A percentile compares a stretch with the other conserved stretches of the same genome.
phyloP scores from a whole-genome alignment of 2,113 vertebrate species.

The Malurus cyaneus region DNA sequence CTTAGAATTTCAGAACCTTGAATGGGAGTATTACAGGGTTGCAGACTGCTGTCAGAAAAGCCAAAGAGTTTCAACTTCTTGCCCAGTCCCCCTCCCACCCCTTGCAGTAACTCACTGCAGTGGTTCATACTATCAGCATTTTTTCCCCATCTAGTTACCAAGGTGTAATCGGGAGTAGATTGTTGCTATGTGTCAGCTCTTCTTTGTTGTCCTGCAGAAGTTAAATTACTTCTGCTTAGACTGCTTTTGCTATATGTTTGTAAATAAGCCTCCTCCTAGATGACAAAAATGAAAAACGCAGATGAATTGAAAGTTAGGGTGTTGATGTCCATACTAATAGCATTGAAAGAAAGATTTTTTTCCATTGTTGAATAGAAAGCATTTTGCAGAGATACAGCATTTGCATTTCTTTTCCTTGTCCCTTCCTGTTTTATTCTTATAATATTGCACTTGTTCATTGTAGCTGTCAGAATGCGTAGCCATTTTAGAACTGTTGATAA shows the following conservation, averaged over 20 bases:
- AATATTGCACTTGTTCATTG: slow-evolving; percentile 67
- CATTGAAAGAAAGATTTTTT: slow-evolving; percentile 42
- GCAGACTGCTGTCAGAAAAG: not conserved
- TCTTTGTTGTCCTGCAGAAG: not conserved
- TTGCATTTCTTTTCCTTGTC: not conserved
- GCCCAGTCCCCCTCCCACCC: not conserved
- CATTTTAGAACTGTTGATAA: not conserved
- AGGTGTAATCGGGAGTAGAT: slow-evolving; percentile 22
- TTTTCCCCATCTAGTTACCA: not conserved
- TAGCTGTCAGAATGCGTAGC: slow-evolving; percentile 20
- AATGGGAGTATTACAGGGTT: not conserved
- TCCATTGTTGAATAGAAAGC: not conserved
- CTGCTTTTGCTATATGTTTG: slow-evolving; percentile 36
- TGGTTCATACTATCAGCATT: not conserved
- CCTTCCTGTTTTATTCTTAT: slow-evolving; percentile 10
- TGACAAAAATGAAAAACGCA: slow-evolving; percentile 28
- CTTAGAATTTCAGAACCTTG: not conserved
- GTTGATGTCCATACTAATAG: not conserved
- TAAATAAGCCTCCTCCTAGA: slow-evolving; percentile 27
- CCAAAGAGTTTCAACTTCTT: not conserved
- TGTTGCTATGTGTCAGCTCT: not conserved
- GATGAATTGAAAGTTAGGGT: not conserved
- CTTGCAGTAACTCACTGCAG: not conserved
- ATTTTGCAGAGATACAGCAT: slow-evolving; percentile 43
- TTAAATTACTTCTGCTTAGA: slow-evolving; percentile 25